Evolutionary conservation across 1,140 invertebrate species (phyloP).

Genomic region (Ganaspis sp.): DNA sequence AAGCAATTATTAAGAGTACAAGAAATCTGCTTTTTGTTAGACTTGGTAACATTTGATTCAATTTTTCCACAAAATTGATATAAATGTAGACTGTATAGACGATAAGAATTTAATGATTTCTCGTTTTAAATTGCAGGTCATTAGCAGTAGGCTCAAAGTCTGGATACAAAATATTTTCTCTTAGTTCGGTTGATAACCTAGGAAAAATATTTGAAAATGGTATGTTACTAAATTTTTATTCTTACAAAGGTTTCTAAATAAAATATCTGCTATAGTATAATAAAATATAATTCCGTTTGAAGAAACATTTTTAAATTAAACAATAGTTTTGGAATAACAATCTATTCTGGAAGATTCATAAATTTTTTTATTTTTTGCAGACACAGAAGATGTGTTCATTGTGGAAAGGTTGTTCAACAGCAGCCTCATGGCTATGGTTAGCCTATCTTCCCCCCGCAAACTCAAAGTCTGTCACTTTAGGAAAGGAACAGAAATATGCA

Average conservation of each 20-base stretch:
- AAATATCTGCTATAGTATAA: no score
- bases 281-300: no score
- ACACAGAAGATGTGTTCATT: constrained; percentile 92
- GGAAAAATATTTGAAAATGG: constrained; percentile 92
- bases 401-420: constrained; percentile 98
- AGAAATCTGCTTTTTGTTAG: not conserved
- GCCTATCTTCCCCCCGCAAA: constrained; percentile 92
- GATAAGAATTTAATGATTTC: no score
- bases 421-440: constrained; percentile 96
- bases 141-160: constrained; percentile 92
- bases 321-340: no score
- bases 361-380: constrained; percentile 69
- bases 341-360: not conserved
- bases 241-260: constrained; percentile 25
- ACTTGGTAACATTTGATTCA: not conserved
- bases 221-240: no score
- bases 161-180: constrained; percentile 92
- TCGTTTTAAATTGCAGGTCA: constrained; percentile 81
- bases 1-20: not conserved
- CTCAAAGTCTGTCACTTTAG: constrained; percentile 98
- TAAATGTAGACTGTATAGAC: not conserved
- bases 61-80: not conserved
- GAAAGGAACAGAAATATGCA: constrained; percentile 98
- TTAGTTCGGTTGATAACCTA: constrained; percentile 89
- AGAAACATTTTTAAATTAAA: no score